Evolutionary conservation across 2,113 vertebrate genomes (phyloP), one percentile per base, ranked within the genome.

Genomic region (Hippocampus guttulatus): DNA sequence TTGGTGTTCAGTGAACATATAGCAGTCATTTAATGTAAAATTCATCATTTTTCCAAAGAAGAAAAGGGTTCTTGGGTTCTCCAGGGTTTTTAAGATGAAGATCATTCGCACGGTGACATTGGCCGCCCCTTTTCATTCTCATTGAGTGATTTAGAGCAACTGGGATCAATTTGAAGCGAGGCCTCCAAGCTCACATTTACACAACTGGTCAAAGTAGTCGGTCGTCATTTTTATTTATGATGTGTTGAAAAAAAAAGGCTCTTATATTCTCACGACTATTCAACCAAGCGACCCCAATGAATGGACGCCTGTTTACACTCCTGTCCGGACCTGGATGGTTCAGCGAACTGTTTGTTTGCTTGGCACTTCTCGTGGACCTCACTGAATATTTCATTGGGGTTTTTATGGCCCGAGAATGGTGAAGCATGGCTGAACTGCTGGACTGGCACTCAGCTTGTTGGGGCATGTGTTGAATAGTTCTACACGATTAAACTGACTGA

Each of bases 401-500:
- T 38, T 64, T 74, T 70, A 67, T 57, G 76, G 73, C 69, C 74
- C 33, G 43, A 25, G 73, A 71, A 71, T 68, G 69, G 66, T 55
- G 73, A 52, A 65, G 67, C 64, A 45, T 71, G 69, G 67, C 76
- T 67, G 8, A 62, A 73, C 64, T 82, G 49, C 25, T 1, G 8
- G 40, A 57, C 65, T 76, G 79, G 68, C 66, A 75, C 30, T 54
- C 43, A 41, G 33, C 68, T 64, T 70, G 69, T 70, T 14, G 49
- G 82, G 72, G 69, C 83, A 74, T 86, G 81, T 82, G 83, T 87
- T 70, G 63, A 64, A 79, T 77, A 64, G 81, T 67, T 76, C 73
- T 75, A 83, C 80, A 79, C 65, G 71, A 81, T 67, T 80, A 75
- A 88, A 81, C 62, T 70, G 64, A 83, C 68, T 70, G 68, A 70